Evolutionary conservation across 1,140 invertebrate genomes (phyloP), one percentile per base, ranked within the genome.

Genomic region (Drosophila setifemur): DNA sequence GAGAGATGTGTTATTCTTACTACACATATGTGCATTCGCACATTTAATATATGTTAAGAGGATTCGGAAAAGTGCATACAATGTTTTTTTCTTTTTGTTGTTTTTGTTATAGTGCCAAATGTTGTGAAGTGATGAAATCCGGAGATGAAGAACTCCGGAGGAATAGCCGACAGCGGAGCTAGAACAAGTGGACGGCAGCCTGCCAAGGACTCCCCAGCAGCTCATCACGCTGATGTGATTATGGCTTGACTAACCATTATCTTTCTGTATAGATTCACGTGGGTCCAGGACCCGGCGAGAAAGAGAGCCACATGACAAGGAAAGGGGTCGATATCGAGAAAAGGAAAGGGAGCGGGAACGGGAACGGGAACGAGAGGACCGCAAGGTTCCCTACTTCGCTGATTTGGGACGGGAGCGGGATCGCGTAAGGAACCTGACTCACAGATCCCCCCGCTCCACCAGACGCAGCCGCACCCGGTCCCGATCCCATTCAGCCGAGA

Each of bases 71-170:
- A 73, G 73, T 83, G 78, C 52, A 52, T 26, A 66, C 19, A 75
- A 61, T 52, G 7, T 55, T 55, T 57, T 55, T 57, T 57, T 58
- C 19, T 77, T 78, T 82, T 82, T 82, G 60, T 85, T 85, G 61
- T 85, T 85, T 82, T 82, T 82, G 64, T 82, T 81, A 26, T 81
- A 81, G 77, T 81, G 77, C 14, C 54, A 54, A 53, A 58, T 28
- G 16, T 12, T 37, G 33, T 8, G 16, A 23, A 33, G 35, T 71
- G 73, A n/a, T 72, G 66, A 73, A 77, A 60, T 40, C 19, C 52
- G 26, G n/a, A 55, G 28, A 33, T 19, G 16, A 39, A 31, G 9
- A 29, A 19, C 18, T 4, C 12, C 25, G 12, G 19, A 40, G 4
- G 11, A 18, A 33, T n/a, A n/a, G n/a, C n/a, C n/a, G 26, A 19